phyloP scores from a whole-genome alignment of 2,888 invertebrate genomes.

The Minunthozetes semirufus region DNA sequence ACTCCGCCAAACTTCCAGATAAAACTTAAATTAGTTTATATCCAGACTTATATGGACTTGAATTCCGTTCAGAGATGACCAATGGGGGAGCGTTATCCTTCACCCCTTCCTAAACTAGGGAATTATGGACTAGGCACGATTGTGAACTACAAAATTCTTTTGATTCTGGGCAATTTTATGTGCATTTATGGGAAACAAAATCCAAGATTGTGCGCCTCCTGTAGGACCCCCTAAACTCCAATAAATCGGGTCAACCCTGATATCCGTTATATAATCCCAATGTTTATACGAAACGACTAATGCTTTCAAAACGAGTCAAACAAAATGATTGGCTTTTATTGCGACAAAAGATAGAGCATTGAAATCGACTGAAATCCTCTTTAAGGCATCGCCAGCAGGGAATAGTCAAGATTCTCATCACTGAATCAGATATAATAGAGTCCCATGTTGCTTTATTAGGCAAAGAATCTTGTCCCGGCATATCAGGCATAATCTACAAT shows the following conservation, averaged over 20 bases:
- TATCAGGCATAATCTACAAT: too few species aligned
- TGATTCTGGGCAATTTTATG: too few species aligned
- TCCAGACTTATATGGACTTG: background rate
- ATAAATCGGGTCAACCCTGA: too few species aligned
- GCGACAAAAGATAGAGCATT: background rate
- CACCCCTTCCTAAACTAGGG: too few species aligned
- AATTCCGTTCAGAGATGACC: too few species aligned
- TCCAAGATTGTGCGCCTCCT: too few species aligned
- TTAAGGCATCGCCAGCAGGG: background rate
- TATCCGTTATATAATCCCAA: background rate
- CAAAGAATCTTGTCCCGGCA: too few species aligned
- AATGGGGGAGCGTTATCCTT: too few species aligned
- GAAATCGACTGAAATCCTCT: background rate
- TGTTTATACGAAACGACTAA: background rate
- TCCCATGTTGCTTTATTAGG: background rate
- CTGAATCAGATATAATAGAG: background rate
- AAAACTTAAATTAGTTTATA: conserved; percentile 18
- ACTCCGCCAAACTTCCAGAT: background rate
- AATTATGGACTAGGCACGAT: too few species aligned
- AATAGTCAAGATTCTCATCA: background rate
- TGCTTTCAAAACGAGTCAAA: background rate
- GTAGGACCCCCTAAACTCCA: too few species aligned
- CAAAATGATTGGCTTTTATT: conserved; percentile 8
- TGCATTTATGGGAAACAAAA: too few species aligned
- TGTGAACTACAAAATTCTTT: too few species aligned